Conservation (phyloP, 1,140 invertebrate species). For the Drosophila sulfurigaster region DNA sequence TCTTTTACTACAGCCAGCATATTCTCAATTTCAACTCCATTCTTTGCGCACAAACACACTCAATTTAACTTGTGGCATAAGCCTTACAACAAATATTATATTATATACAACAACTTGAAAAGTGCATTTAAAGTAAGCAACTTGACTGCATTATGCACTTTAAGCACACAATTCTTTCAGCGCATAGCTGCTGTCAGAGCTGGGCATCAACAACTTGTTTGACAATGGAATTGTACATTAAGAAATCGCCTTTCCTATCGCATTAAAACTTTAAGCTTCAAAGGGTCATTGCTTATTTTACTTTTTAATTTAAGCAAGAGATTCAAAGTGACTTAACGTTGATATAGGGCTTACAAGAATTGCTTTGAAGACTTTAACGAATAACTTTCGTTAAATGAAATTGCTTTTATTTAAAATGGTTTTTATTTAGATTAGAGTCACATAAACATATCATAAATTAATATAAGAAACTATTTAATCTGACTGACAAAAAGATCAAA, state of each 20-base stretch:
- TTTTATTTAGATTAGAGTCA: no score
- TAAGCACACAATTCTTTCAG: background rate
- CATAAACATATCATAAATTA: no score
- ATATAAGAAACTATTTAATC: no score
- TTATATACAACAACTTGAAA: constrained; percentile 17
- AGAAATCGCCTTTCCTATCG: background rate
- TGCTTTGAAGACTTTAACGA: no score
- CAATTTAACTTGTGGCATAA: constrained; percentile 71
- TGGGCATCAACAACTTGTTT: background rate
- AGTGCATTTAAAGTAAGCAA: constrained; percentile 38
- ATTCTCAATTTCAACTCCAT: constrained; percentile 38
- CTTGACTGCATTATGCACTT: constrained; percentile 19
- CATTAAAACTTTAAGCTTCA: background rate
- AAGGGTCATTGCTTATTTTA: no score
- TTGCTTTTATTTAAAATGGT: no score
- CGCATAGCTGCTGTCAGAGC: background rate
- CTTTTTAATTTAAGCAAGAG: no score
- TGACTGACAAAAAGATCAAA: no score
- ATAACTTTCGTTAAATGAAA: no score
- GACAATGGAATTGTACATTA: background rate
- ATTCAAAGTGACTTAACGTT: no score
- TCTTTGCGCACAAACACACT: constrained; percentile 52
- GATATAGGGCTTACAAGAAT: no score
- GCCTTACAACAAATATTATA: constrained; percentile 29
- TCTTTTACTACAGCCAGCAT: constrained; percentile 14